These are phyloP conservation scores for Drosophila mulleri DNA, from an alignment of 2,888 invertebrate genomes.

Conservation along the genomic window DNA sequence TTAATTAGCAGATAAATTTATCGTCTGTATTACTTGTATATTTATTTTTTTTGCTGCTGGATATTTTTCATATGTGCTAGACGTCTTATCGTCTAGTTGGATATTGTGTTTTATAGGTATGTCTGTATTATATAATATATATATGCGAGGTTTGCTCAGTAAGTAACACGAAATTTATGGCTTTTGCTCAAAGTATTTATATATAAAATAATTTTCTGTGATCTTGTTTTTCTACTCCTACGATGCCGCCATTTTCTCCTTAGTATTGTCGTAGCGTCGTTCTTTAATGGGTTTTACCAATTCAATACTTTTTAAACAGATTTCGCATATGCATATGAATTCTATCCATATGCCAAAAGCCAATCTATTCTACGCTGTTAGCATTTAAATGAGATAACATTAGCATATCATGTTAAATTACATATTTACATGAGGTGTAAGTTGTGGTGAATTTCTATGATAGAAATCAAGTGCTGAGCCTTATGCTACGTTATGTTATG, in stretches of 20 bases:
- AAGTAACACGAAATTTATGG: not conserved
- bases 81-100: slow-evolving; percentile 35
- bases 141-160: not conserved
- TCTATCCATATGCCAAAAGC: not conserved
- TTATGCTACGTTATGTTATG: not conserved
- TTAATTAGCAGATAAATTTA: slow-evolving; percentile 71
- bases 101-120: not conserved
- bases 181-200: too few species aligned
- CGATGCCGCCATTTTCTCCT: too few species aligned
- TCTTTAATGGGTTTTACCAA: too few species aligned
- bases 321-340: not conserved
- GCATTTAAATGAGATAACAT: slow-evolving; percentile 1
- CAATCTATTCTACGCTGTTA: not conserved
- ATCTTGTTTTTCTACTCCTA: too few species aligned
- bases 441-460: not conserved
- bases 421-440: not conserved
- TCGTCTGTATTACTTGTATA: slow-evolving; percentile 14
- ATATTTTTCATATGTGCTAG: slow-evolving; percentile 25
- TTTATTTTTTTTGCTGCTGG: slow-evolving; percentile 10
- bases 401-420: slow-evolving; percentile 1
- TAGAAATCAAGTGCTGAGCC: too few species aligned
- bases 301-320: not conserved
- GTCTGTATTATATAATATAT: not conserved
- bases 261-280: too few species aligned
- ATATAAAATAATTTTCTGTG: too few species aligned